Evolutionary conservation across 2,113 vertebrate species (phyloP), one percentile per base, ranked within the genome.

Genomic region (Dasyprocta punctata): DNA sequence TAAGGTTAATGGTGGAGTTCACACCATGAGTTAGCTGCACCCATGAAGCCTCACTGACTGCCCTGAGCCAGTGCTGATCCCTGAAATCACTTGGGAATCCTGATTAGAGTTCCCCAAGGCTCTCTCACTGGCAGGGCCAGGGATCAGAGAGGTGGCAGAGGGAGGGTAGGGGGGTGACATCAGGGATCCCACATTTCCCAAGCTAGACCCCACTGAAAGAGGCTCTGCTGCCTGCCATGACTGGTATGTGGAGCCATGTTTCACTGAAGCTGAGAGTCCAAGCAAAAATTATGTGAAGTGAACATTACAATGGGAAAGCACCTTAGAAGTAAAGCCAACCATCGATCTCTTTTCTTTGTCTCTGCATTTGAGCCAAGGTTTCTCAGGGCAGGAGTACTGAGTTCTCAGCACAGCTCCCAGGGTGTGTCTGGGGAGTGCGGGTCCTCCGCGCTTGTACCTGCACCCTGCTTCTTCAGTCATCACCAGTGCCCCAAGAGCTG

Each of bases 1-100:
- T 30, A 90, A 83, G 36, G 49, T 38, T 96, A 95, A 88, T 24
- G 94, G 96, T 73, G 92, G 97, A 92, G 98, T 38, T 47, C 41
- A 97, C 58, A 71, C 92, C 65, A 78, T 61, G 69, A 90, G 81
- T 61, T 95, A 90, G 82, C 86, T 56, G 58, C 94, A 97, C 75
- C 93, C 22, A 49, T 91, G 71, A 36, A 97, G 94, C 85, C 58
- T 17, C 41, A 54, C 38, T 14, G 58, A 49, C 87, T 61, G 7
- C 56, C 93, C 8, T 7, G 36, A 19, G 20, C 28, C 77, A 3
- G 3, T 78, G 16, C 67, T 93, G 84, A 86, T 84, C 47, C 33
- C 33, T 71, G 33, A 28, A 33, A 33, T 47, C 33, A 0, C 7
- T 2, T 24, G 28, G 3, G 3, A 4, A 1, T 22, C 22, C 60